These are phyloP conservation scores for Perognathus longimembris DNA, from an alignment of 2,113 vertebrate species.

Conservation along the genomic window DNA sequence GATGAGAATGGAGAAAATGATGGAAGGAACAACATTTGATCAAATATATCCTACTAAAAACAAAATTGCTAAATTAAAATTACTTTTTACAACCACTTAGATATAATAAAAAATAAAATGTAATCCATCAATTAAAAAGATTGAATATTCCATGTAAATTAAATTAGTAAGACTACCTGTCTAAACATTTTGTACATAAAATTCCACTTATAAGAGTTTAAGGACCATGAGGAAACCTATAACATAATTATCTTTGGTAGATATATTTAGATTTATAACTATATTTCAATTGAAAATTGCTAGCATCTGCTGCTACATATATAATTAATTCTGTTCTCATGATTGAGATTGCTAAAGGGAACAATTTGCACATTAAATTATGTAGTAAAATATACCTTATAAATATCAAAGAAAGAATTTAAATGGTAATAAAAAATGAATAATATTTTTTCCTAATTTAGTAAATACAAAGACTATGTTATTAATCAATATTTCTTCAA, in stretches of 20 bases:
- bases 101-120: no score
- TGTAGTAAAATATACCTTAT: slow-evolving; percentile 36
- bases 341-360: slow-evolving; percentile 47
- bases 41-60: no score
- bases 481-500: slow-evolving; percentile 42
- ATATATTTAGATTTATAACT: slow-evolving; percentile 67
- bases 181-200: background rate
- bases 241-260: background rate
- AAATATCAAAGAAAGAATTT: slow-evolving; percentile 49
- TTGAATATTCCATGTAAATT: background rate
- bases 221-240: background rate
- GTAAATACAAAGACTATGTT: slow-evolving; percentile 17
- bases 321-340: slow-evolving; percentile 75
- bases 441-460: slow-evolving; percentile 50
- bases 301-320: slow-evolving; percentile 40
- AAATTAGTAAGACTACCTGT: background rate
- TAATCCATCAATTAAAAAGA: background rate
- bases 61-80: no score
- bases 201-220: slow-evolving; percentile 1
- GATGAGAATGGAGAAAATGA: no score
- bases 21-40: no score
- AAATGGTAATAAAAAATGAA: slow-evolving; percentile 61
- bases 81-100: no score
- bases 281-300: slow-evolving; percentile 9
- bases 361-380: slow-evolving; percentile 64